A percentile compares a stretch with the other conserved stretches of the same genome.
Evolutionary conservation across 92 coral and sea anemone species (phyloP).

Genomic region (Muricea muricata): DNA sequence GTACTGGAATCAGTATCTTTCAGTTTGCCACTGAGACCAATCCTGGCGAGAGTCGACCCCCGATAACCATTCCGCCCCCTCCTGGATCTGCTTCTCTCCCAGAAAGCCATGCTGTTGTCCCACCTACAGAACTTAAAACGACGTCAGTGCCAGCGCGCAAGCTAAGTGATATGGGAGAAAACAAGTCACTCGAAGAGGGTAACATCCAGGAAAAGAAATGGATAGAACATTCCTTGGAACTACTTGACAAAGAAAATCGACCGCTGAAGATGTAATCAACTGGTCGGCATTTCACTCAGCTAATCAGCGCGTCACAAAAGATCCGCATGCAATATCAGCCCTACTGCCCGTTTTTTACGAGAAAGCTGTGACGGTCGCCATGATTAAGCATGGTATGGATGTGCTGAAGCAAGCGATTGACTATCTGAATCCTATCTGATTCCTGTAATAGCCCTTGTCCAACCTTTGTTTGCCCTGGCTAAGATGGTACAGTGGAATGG

Average conservation of each 20-base stretch:
- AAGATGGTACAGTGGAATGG: slow-evolving; percentile 75
- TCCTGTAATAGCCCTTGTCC: not conserved
- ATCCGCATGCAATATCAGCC: slow-evolving; percentile 6
- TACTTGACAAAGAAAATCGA: not conserved
- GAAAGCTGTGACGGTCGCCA: not conserved
- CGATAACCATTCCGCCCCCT: slow-evolving; percentile 41
- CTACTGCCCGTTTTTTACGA: not conserved
- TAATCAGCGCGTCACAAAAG: slow-evolving; percentile 16
- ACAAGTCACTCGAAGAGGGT: too few species aligned
- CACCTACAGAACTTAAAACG: slow-evolving; percentile 68
- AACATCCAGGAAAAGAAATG: slow-evolving; percentile 60
- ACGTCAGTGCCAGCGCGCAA: slow-evolving; percentile 61
- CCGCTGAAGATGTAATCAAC: not conserved
- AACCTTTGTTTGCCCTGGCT: slow-evolving; percentile 64
- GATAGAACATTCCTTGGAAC: slow-evolving; percentile 34
- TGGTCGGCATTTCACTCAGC: slow-evolving; percentile 33
- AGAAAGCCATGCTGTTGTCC: slow-evolving; percentile 67
- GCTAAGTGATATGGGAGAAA: slow-evolving; percentile 43
- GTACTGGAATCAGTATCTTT: slow-evolving; percentile 71
- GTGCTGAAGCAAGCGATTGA: not conserved
- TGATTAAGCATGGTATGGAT: slow-evolving; percentile 13
- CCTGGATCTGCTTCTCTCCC: slow-evolving; percentile 65
- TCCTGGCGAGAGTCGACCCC: slow-evolving; percentile 30
- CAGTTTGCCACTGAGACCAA: slow-evolving; percentile 44
- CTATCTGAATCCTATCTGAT: slow-evolving; percentile 6